Conservation (phyloP, 2,888 invertebrate genomes). For the Anoncus sp. region DNA sequence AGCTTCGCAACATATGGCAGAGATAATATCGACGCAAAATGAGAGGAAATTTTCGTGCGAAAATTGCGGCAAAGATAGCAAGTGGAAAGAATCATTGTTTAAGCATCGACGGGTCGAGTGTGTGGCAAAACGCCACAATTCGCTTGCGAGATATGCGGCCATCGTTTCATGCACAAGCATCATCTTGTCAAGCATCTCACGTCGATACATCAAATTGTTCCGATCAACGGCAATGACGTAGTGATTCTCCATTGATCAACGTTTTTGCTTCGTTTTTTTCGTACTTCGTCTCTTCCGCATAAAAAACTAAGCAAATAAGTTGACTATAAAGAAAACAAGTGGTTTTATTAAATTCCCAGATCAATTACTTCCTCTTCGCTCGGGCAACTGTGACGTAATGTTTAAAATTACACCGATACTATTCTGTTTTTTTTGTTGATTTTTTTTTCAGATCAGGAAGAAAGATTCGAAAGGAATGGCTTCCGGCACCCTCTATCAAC, state of each 20-base stretch:
- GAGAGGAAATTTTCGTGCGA: slow-evolving; percentile 73
- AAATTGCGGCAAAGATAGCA: slow-evolving; percentile 78
- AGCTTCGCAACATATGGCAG: slow-evolving; percentile 38
- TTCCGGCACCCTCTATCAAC: too few species aligned
- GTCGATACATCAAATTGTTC: slow-evolving; percentile 69
- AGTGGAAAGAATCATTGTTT: slow-evolving; percentile 77
- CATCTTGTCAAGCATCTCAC: slow-evolving; percentile 79
- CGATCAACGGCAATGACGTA: slow-evolving; percentile 47
- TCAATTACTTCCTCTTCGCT: neutral
- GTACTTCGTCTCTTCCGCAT: neutral
- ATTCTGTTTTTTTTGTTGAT: neutral
- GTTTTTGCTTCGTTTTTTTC: neutral
- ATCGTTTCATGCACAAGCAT: slow-evolving; percentile 84
- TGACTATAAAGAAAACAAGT: neutral
- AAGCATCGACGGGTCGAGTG: slow-evolving; percentile 78
- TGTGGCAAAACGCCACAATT: slow-evolving; percentile 79
- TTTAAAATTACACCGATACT: neutral
- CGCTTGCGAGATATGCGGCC: slow-evolving; percentile 79
- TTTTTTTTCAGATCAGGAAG: slow-evolving; percentile 16
- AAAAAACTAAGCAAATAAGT: slow-evolving; percentile 2
- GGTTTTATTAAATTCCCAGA: slow-evolving; percentile 27
- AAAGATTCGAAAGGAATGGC: neutral
- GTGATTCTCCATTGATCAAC: slow-evolving; percentile 36
- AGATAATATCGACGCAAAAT: slow-evolving; percentile 17
- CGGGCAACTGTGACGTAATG: neutral